Percentiles rank a stretch among this genome's conserved stretches.
These are phyloP conservation scores for Cecropterus lyciades DNA, from an alignment of 1,140 invertebrate species.

Conservation along the genomic window DNA sequence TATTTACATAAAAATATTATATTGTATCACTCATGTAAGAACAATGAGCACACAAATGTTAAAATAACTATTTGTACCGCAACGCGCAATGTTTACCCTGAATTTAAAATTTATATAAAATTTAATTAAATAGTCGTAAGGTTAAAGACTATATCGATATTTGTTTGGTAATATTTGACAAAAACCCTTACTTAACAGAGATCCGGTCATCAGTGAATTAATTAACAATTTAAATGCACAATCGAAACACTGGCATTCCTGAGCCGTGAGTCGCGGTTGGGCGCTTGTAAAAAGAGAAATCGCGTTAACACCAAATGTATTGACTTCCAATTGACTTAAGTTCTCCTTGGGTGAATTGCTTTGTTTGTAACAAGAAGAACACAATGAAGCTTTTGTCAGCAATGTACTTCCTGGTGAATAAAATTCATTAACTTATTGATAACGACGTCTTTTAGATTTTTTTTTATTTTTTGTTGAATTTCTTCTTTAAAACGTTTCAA, in stretches of 20 bases:
- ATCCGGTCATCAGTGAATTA: slow-evolving; percentile 8
- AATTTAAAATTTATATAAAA: too few species aligned
- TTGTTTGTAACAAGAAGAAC: slow-evolving; percentile 1
- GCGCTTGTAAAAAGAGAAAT: slow-evolving; percentile 24
- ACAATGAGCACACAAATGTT: too few species aligned
- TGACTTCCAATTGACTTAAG: slow-evolving; percentile 21
- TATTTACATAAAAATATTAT: too few species aligned
- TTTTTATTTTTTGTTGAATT: too few species aligned
- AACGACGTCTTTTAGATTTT: background rate
- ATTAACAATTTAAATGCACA: slow-evolving; percentile 12
- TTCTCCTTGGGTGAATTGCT: slow-evolving; percentile 3
- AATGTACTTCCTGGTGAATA: background rate
- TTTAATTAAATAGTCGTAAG: too few species aligned
- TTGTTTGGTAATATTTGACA: too few species aligned
- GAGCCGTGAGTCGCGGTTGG: slow-evolving; percentile 20
- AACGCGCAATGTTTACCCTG: too few species aligned
- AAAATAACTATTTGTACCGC: too few species aligned
- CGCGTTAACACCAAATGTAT: slow-evolving; percentile 20
- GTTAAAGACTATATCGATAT: too few species aligned
- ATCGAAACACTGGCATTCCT: slow-evolving; percentile 23
- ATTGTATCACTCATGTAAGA: too few species aligned
- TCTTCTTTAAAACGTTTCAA: too few species aligned
- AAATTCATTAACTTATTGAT: background rate
- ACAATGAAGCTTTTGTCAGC: background rate
- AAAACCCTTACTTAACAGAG: too few species aligned